Base-by-base conservation (phyloP, 2,888 invertebrate genomes). In the Mythimna impura region DNA sequence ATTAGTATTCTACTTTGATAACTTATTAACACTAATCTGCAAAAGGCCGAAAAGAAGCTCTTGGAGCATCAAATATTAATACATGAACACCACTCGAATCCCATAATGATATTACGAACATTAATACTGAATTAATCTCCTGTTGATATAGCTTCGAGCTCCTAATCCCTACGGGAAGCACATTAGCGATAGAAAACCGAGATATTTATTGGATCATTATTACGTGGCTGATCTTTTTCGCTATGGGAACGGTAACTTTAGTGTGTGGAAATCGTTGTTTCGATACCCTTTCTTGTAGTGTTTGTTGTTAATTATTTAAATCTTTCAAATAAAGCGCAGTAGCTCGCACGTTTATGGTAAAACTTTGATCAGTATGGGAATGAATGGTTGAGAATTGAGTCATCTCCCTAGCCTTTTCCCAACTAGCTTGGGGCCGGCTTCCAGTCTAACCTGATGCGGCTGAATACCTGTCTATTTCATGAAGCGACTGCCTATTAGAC, bases 161-260 rank as follows among this genome's bases (percentile, higher is more conserved):
- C 62, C 50, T 74, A 67, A 80, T 71, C 81, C 84, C 61, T 52
- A 4, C 55, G 73, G 81, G 50, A 25, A 69, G 76, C 63, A 71
- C 81, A 80, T 81, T 81, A 80, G 65, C 76, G 76, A 75, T 81
- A 83, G 83, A 75, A 80, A 75, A 71, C 81, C 65, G 65, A 75
- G 80, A 83, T 83, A 81, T 83, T 81, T 81, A 81, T 81, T 71
- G 81, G 69, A 76, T 62, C 80, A 83, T 83, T 81, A 80, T 81
- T 71, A 68, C 60, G 58, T 70, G 52, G 76, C 54, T 65, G 83
- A 67, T 67, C 64, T 80, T 58, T 66, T 65, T 22, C 69, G 52
- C 69, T 70, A 36, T 52, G 66, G 64, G 57, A 65, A 52, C 52
- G 25, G 25, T 52, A 58, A 22, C 30, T 17, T 47, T 57, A 14